These are phyloP conservation scores for Bombus impatiens DNA, from an alignment of 1,140 invertebrate species.

Conservation along the genomic window DNA sequence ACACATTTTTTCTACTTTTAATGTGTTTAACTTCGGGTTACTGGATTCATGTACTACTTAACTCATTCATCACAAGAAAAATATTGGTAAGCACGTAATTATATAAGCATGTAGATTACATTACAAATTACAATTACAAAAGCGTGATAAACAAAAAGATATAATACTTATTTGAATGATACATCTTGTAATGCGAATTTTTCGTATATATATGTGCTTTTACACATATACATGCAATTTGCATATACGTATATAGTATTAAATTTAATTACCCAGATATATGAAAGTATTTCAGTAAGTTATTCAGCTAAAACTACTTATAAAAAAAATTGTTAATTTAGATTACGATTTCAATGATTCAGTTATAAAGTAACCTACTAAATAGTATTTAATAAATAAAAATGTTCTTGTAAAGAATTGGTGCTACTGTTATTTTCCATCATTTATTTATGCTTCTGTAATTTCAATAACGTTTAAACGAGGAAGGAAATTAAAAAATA, in stretches of 20 bases:
- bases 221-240: not conserved
- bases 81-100: not conserved
- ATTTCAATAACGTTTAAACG: not conserved
- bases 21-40: not conserved
- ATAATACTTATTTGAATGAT: not conserved
- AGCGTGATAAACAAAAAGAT: not conserved
- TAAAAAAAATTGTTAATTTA: not conserved
- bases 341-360: slow-evolving; percentile 9
- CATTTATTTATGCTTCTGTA: not conserved
- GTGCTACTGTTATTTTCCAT: not conserved
- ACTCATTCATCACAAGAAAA: not conserved
- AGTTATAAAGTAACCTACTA: not conserved
- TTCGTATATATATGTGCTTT: not conserved
- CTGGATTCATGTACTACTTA: slow-evolving; percentile 12
- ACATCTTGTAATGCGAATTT: slow-evolving; percentile 11
- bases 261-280: not conserved
- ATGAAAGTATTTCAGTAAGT: slow-evolving; percentile 14
- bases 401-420: slow-evolving; percentile 5
- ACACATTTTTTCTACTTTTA: slow-evolving; percentile 24
- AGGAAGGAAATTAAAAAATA: not conserved
- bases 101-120: slow-evolving; percentile 16
- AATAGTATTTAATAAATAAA: slow-evolving; percentile 24
- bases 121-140: slow-evolving; percentile 4
- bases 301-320: slow-evolving; percentile 1
- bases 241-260: slow-evolving; percentile 1